Evolutionary conservation across 2,797 vertebrate species (phyloP).

Genomic region (Triplophysa bombifrons): DNA sequence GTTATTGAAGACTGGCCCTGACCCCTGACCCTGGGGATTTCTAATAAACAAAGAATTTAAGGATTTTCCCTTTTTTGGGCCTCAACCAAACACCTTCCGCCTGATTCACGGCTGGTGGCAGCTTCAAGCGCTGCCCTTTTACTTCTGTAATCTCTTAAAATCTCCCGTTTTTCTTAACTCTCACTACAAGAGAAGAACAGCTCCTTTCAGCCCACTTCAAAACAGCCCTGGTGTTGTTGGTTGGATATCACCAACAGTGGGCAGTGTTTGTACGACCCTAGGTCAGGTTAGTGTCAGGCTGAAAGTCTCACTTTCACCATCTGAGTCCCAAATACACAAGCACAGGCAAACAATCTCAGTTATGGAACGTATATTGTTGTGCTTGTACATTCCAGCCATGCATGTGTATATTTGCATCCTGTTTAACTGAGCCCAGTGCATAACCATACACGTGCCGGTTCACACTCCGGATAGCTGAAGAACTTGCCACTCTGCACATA

Average conservation of each 20-base stretch:
- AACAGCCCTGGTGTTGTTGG: slow-evolving; percentile 48
- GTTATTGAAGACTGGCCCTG: slow-evolving; percentile 38
- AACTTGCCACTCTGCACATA: not conserved
- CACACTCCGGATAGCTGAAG: slow-evolving; percentile 15
- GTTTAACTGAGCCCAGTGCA: slow-evolving; percentile 16
- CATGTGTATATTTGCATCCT: slow-evolving; percentile 31
- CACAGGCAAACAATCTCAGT: slow-evolving; percentile 52
- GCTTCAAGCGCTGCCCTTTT: slow-evolving; percentile 45
- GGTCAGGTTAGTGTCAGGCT: slow-evolving; percentile 43
- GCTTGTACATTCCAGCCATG: slow-evolving; percentile 38
- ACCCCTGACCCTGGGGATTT: slow-evolving; percentile 56
- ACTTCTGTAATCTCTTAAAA: slow-evolving; percentile 57
- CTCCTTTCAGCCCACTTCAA: slow-evolving; percentile 40
- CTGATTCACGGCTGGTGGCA: slow-evolving; percentile 48
- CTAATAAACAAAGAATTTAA: slow-evolving; percentile 48
- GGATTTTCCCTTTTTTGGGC: slow-evolving; percentile 39
- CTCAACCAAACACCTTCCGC: slow-evolving; percentile 51
- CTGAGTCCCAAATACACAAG: slow-evolving; percentile 57
- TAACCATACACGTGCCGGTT: not conserved
- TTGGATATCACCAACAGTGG: slow-evolving; percentile 52
- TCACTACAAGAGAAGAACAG: slow-evolving; percentile 34
- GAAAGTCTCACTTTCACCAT: slow-evolving; percentile 51
- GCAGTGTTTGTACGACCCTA: slow-evolving; percentile 47
- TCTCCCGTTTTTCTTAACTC: slow-evolving; percentile 53
- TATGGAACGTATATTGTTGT: slow-evolving; percentile 15